Evolutionary conservation across 2,888 invertebrate genomes (phyloP).

Genomic region (Leptinotarsa juncta): DNA sequence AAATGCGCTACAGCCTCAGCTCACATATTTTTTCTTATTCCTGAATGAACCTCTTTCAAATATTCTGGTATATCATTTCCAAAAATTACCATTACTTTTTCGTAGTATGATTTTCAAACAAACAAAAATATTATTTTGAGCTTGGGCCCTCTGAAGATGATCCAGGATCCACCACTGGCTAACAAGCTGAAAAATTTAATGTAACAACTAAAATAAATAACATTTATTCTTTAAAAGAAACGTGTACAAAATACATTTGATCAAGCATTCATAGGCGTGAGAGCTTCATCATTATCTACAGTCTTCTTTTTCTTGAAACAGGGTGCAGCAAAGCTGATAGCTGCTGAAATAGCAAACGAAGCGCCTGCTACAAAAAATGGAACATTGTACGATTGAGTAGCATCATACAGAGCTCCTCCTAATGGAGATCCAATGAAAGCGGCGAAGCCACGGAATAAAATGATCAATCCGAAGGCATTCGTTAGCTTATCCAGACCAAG

Average conservation of each 20-base stretch:
- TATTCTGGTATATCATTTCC: too few relatives aligned
- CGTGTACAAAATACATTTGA: not conserved
- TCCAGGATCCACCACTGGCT: too few relatives aligned
- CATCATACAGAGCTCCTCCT: slow-evolving; percentile 92
- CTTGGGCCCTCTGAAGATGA: too few relatives aligned
- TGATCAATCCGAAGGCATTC: slow-evolving; percentile 96
- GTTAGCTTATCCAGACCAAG: slow-evolving; percentile 95
- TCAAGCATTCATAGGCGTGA: slow-evolving; percentile 10
- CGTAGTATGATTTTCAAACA: too few relatives aligned
- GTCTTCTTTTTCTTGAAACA: slow-evolving; percentile 11
- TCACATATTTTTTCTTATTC: too few relatives aligned
- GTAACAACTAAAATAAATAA: not conserved
- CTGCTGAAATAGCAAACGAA: slow-evolving; percentile 84
- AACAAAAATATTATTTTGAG: too few relatives aligned
- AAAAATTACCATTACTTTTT: too few relatives aligned
- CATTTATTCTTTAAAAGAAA: not conserved
- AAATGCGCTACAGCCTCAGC: too few relatives aligned
- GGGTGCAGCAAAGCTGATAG: slow-evolving; percentile 54
- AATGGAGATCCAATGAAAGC: slow-evolving; percentile 88
- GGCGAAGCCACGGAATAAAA: slow-evolving; percentile 94
- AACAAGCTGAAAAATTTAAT: not conserved
- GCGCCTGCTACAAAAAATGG: slow-evolving; percentile 94
- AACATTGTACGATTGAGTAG: slow-evolving; percentile 84
- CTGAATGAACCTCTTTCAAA: too few relatives aligned
- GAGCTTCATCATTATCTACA: slow-evolving; percentile 10